phyloP scores from a whole-genome alignment of 2,113 vertebrate genomes.

The Chlorodrepanis virens region DNA sequence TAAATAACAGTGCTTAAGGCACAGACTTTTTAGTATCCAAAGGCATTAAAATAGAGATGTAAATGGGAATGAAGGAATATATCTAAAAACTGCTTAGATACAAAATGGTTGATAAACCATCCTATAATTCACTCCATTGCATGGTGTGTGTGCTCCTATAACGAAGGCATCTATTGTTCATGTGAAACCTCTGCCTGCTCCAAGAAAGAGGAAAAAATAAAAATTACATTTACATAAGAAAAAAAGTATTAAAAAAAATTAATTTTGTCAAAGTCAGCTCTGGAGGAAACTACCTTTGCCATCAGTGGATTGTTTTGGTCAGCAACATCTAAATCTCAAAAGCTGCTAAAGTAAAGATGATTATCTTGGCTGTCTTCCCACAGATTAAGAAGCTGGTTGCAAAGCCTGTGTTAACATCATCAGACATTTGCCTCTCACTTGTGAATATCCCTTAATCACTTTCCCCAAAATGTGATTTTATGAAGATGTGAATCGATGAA shows the following conservation, averaged over 20 bases:
- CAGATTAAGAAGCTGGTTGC: not conserved
- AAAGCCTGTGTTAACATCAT: not conserved
- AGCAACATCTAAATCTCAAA: not conserved
- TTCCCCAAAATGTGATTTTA: not conserved
- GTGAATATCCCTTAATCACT: not conserved
- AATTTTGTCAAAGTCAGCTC: not conserved
- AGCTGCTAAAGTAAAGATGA: not conserved
- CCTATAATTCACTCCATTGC: not conserved
- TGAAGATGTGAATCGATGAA: not conserved
- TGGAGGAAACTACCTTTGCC: not conserved
- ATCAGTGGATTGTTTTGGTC: not conserved
- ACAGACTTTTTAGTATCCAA: not conserved
- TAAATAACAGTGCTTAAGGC: not conserved
- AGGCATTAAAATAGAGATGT: not conserved
- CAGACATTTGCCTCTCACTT: not conserved
- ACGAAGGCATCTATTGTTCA: not conserved
- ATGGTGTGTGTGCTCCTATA: not conserved
- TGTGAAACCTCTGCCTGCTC: not conserved
- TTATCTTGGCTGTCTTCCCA: not conserved
- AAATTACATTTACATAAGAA: not conserved
- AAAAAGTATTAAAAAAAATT: not conserved
- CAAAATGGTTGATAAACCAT: not conserved
- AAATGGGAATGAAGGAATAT: not conserved
- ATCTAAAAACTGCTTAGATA: not conserved
- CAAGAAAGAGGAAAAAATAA: not conserved